Conservation (phyloP, 2,113 vertebrate species). For the Lathamus discolor region DNA sequence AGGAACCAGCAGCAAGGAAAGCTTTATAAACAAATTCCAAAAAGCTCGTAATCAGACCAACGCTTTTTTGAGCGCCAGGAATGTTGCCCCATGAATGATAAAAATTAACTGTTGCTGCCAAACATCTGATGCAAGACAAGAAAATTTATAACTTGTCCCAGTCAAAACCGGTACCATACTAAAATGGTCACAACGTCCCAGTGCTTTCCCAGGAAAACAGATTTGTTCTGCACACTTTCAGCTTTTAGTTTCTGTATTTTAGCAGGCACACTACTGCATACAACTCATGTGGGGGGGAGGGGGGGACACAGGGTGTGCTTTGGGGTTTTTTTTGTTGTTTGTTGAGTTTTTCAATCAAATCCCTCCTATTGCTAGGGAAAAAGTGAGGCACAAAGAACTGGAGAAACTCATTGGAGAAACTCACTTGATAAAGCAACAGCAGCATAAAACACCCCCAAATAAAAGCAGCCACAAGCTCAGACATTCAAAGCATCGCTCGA, state of each 20-base stretch:
- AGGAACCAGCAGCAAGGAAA: background rate
- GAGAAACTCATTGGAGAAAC: background rate
- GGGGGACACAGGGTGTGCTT: too few species aligned
- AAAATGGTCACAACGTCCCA: background rate
- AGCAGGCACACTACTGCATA: background rate
- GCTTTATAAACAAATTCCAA: conserved; percentile 42
- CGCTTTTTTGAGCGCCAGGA: conserved; percentile 35
- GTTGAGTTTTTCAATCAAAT: background rate
- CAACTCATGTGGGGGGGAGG: accelerated
- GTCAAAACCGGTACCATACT: background rate
- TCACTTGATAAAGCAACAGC: background rate
- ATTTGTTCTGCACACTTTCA: background rate
- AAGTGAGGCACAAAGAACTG: background rate
- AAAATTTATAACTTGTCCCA: conserved; percentile 1
- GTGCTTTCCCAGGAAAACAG: background rate
- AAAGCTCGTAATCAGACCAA: conserved; percentile 20
- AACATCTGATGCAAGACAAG: conserved; percentile 36
- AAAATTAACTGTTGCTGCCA: conserved; percentile 45
- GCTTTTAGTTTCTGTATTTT: accelerated
- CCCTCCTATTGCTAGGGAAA: background rate
- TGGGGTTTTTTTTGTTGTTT: background rate
- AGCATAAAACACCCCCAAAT: background rate
- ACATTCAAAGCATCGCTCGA: background rate
- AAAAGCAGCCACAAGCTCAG: background rate
- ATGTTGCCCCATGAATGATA: conserved; percentile 18